A percentile compares a stretch with the other conserved stretches of the same genome.
These are phyloP conservation scores for Zosterops borbonicus DNA, from an alignment of 2,113 vertebrate genomes.

Conservation along the genomic window DNA sequence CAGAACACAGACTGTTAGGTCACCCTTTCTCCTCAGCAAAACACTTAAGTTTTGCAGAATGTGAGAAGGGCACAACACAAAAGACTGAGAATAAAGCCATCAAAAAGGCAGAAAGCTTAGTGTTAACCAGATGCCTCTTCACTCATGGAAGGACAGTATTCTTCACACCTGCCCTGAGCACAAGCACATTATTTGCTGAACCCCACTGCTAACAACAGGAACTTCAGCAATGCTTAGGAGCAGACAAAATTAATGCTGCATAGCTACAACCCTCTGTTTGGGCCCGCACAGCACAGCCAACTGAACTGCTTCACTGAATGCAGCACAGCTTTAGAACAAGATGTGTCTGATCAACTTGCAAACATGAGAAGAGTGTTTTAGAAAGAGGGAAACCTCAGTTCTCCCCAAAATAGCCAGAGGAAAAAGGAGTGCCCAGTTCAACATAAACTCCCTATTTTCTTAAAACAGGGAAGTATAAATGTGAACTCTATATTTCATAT, in stretches of 20 bases:
- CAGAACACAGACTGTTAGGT: neutral
- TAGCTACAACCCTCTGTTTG: neutral
- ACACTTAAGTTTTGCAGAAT: neutral
- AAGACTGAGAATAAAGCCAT: neutral
- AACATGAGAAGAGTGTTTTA: neutral
- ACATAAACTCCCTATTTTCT: conserved; percentile 8
- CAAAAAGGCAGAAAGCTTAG: neutral
- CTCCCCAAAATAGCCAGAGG: neutral
- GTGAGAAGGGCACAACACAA: neutral
- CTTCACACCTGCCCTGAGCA: neutral
- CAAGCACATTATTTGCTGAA: neutral
- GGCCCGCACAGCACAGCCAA: fast-evolving
- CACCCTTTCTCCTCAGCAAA: neutral
- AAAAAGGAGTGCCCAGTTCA: neutral
- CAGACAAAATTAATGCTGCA: neutral
- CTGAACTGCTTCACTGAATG: neutral
- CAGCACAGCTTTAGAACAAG: neutral
- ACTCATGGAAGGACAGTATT: neutral
- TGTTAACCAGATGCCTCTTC: neutral
- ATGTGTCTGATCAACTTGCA: neutral
- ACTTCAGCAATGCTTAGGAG: neutral
- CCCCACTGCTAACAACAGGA: neutral
- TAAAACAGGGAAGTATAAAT: conserved; percentile 8
- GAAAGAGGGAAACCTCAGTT: neutral
- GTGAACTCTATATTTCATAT: neutral